These are phyloP conservation scores for Nipponia nippon DNA, from an alignment of 2,113 vertebrate species.

Conservation along the genomic window DNA sequence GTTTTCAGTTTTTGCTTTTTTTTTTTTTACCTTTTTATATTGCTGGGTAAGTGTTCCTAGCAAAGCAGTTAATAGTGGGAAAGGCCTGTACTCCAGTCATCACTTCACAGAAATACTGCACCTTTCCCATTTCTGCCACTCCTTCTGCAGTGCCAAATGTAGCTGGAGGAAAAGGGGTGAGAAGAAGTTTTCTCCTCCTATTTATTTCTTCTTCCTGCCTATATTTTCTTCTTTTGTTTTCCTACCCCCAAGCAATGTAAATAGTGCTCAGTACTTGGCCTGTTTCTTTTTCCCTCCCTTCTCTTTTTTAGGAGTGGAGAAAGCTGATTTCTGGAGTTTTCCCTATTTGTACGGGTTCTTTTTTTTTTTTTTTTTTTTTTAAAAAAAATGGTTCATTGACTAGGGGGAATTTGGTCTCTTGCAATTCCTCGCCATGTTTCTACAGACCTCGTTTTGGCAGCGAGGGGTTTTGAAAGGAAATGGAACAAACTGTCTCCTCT, in stretches of 20 bases:
- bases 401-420: background rate
- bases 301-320: slow-evolving; percentile 2
- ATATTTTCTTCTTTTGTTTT: background rate
- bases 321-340: background rate
- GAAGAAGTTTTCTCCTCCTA: background rate
- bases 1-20: slow-evolving; percentile 1
- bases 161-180: background rate
- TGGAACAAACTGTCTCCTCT: background rate
- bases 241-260: background rate
- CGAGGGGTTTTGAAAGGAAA: background rate
- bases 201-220: background rate
- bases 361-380: background rate
- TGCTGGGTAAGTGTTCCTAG: background rate
- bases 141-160: slow-evolving; percentile 41
- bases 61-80: background rate
- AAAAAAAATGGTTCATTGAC: background rate
- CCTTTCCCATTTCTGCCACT: background rate
- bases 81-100: background rate
- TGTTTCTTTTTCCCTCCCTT: background rate
- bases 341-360: background rate
- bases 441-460: background rate
- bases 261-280: background rate
- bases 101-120: background rate
- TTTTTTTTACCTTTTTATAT: slow-evolving; percentile 37
- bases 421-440: background rate